These are phyloP conservation scores for Hemicordylus capensis DNA, from an alignment of 2,113 vertebrate species.

Conservation along the genomic window DNA sequence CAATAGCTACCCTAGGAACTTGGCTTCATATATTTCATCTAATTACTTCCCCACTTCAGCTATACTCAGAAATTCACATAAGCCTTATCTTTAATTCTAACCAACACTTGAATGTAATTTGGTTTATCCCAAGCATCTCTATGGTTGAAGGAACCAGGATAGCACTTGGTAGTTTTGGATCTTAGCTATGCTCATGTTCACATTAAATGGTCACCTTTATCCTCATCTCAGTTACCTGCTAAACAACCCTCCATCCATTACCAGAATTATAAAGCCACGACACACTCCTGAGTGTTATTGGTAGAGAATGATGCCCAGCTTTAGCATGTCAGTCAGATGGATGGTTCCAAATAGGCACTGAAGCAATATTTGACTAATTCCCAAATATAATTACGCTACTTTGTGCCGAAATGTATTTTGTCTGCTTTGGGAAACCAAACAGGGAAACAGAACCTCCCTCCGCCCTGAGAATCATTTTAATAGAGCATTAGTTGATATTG, in stretches of 20 bases:
- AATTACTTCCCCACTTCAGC: conserved; percentile 22
- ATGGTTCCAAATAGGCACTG: background rate
- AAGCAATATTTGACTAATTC: background rate
- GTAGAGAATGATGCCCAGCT: background rate
- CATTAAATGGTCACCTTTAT: background rate
- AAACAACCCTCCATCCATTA: background rate
- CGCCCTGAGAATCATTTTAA: background rate
- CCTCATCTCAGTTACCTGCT: background rate
- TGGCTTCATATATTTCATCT: background rate
- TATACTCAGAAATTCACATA: background rate
- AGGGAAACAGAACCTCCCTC: background rate
- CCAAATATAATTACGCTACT: background rate
- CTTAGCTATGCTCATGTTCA: no score
- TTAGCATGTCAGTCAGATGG: background rate
- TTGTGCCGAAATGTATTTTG: background rate
- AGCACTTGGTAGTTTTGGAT: background rate
- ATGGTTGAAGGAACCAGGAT: background rate
- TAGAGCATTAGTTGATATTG: background rate
- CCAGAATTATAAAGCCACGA: background rate
- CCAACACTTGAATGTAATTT: background rate
- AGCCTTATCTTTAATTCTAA: background rate
- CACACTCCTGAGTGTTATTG: no score
- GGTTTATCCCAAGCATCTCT: background rate
- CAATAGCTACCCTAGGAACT: background rate
- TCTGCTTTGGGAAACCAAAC: background rate